Conservation (phyloP, 2,113 vertebrate species). For the Corythaeola cristata region DNA sequence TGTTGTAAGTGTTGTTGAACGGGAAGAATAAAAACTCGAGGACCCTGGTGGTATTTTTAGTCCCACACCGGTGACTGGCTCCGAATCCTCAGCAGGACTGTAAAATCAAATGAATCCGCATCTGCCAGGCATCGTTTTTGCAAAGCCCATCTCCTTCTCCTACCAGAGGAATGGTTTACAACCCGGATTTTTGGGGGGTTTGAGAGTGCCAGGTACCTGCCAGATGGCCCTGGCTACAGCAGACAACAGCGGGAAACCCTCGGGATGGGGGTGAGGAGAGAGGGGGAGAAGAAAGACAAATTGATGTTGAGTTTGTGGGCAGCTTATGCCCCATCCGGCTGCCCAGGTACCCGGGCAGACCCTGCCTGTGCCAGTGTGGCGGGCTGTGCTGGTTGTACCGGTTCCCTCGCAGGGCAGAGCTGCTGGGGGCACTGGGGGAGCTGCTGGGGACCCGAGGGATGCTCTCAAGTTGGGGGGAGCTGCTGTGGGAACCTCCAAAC, state of each 20-base stretch:
- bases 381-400: not conserved
- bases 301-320: not conserved
- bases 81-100: not conserved
- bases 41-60: conserved; percentile 14
- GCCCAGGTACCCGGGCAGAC: fast-evolving
- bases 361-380: fast-evolving
- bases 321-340: not conserved
- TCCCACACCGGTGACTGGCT: not conserved
- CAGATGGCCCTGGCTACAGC: not conserved
- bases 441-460: not conserved
- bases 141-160: not conserved
- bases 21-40: not conserved
- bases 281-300: not conserved
- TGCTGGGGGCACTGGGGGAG: not conserved
- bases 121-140: not conserved
- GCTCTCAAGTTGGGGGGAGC: not conserved
- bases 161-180: not conserved
- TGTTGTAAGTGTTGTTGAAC: not conserved
- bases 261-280: not conserved
- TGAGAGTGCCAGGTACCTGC: not conserved
- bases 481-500: not conserved
- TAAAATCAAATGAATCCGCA: conserved; percentile 35
- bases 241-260: not conserved
- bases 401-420: not conserved
- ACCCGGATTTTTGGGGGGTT: not conserved